phyloP scores from a whole-genome alignment of 35 echinoderm and acorn worm genomes.

The Lytechinus pictus region DNA sequence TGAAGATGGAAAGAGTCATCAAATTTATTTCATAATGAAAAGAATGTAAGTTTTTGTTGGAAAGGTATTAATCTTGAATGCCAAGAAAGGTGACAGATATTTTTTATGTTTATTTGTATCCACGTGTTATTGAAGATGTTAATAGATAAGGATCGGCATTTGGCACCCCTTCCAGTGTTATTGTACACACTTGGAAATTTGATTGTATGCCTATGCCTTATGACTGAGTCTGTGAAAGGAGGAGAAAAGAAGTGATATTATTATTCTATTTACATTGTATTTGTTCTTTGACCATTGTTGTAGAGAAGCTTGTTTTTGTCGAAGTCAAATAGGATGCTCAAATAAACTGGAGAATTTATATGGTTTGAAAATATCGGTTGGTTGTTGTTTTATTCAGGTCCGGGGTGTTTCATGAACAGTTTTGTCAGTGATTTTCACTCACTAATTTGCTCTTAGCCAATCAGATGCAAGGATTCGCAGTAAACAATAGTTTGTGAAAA shows the following conservation, averaged over 20 bases:
- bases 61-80: neutral
- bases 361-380: neutral
- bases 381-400: neutral
- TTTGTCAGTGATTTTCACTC: too few relatives aligned
- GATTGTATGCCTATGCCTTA: neutral
- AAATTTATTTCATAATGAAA: too few relatives aligned
- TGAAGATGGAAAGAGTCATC: too few relatives aligned
- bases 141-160: neutral
- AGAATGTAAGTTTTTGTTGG: too few relatives aligned
- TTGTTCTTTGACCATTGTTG: neutral
- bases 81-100: neutral
- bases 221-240: neutral
- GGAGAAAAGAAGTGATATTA: neutral
- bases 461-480: too few relatives aligned
- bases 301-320: neutral
- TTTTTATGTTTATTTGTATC: neutral
- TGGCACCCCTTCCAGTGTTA: neutral
- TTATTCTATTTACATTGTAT: neutral
- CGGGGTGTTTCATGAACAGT: too few relatives aligned
- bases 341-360: slow-evolving; percentile 15
- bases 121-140: neutral
- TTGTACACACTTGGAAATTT: neutral
- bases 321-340: neutral
- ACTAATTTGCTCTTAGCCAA: too few relatives aligned
- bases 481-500: too few relatives aligned